A percentile compares a stretch with the other conserved stretches of the same genome.
Evolutionary conservation across 2,888 invertebrate genomes (phyloP).

Genomic region (Netelia virgata): DNA sequence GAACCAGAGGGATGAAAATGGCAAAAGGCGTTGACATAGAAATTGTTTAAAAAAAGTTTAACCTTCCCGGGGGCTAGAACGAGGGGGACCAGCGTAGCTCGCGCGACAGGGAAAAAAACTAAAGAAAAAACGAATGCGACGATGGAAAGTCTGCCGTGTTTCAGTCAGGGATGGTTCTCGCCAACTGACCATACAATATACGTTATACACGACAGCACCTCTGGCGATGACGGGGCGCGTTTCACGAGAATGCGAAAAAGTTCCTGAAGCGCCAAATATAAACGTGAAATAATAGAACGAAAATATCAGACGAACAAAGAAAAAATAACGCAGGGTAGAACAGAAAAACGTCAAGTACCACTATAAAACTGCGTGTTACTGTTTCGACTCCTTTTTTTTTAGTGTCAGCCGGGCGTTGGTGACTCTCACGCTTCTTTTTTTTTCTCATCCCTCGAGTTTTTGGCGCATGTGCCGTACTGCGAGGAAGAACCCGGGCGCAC

Average conservation of each 20-base stretch:
- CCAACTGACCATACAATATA: background rate
- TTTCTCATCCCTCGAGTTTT: background rate
- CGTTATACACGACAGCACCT: no score
- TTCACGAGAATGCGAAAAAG: slow-evolving; percentile 32
- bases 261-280: slow-evolving; percentile 13
- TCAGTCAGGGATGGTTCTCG: background rate
- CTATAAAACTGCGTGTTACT: slow-evolving; percentile 50
- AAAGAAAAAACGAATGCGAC: background rate
- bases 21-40: no score
- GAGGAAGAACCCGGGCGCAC: background rate
- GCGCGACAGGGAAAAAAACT: background rate
- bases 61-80: no score
- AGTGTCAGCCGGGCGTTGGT: background rate
- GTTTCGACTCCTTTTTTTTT: slow-evolving; percentile 37
- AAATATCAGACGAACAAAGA: background rate
- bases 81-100: background rate
- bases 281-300: slow-evolving; percentile 23
- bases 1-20: no score
- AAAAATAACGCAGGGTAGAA: slow-evolving; percentile 13
- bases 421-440: background rate
- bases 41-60: no score
- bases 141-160: background rate
- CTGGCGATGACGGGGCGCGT: slow-evolving; percentile 36
- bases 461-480: slow-evolving; percentile 3
- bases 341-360: slow-evolving; percentile 34